Base-by-base conservation (phyloP, 2,888 invertebrate species). In the Nemotelus nigrinus region DNA sequence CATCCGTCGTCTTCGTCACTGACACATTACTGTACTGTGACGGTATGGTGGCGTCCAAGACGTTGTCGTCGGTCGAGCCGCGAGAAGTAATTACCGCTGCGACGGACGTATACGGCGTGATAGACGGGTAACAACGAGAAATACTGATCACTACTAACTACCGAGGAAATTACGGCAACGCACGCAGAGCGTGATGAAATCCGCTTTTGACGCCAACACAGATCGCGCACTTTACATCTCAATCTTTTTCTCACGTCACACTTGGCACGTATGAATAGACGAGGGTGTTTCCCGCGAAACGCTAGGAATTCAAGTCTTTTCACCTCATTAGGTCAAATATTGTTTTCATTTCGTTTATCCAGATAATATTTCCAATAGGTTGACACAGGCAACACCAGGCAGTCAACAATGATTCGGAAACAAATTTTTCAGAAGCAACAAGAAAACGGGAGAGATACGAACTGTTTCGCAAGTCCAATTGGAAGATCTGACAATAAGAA, bases 361-460 rank as follows among this genome's bases (percentile, higher is more conserved):
- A 25, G 25, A 25, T 25, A 25, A 25, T 25, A 25, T 25, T 25
- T 25, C 25, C 25, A 25, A 25, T 25, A 25, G 25, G 25, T 25
- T 25, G 25, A 25, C 0, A 25, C 25, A 25, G 25, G 25, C 25
- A 25, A 25, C 25, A 25, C 25, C 25, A 25, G 25, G 25, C 25
- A 25, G 25, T 25, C 25, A 25, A 25, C 25, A 25, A 25, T 25
- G 25, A 25, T 25, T 25, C 25, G 25, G 25, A 25, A 25, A 25
- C 25, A 48, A 44, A 53, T 70, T 43, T 3, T 70, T 53, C 70
- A 55, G 70, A 70, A 70, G 70, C 70, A 70, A 70, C 70, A 70
- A 70, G 70, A 55, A 70, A 53, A n/a, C 70, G 53, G 53, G 70
- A 70, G 70, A 70, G 43, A 41, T 39, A 47, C 43, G 55, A 70